Base-by-base conservation (phyloP, 2,888 invertebrate genomes). In the Stenolophus ochropezus region DNA sequence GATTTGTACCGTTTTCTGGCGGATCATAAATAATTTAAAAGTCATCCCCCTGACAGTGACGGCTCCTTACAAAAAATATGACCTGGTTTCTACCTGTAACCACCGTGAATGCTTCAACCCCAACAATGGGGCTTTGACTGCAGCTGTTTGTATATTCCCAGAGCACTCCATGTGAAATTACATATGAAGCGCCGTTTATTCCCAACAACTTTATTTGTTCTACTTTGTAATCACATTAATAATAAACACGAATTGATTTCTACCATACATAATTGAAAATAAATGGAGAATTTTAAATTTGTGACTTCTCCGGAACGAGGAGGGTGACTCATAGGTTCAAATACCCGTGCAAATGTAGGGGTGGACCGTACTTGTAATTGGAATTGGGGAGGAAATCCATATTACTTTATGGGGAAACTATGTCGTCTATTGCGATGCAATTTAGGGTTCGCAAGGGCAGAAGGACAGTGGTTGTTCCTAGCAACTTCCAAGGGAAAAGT, bases 321-420 rank as follows among this genome's bases (percentile, higher is more conserved):
- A 61, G 61, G 61, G 61, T 61, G 61, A 61, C 25, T 61, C 61
- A 61, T 61, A 14, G 61, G 61, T 25, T 61, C 61, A 61, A 61
- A 61, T 61, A 61, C 56, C 56, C 56, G 18, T 61, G 61, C 61
- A 25, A 61, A 61, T 42, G 33, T 42, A 42, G 33, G 33, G 33
- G 33, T 42, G 33, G 33, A 42, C 33, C 6, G 33, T 11, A 42
- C 11, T 42, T 42, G 33, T 42, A 42, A 42, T 42, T 42, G 33
- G 33, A 42, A 42, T 42, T 42, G 33, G 33, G 33, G 33, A 42
- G 33, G 11, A 42, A 42, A 42, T 42, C 33, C 11, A 42, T 33
- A 33, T 42, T 11, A 42, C 4, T 42, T 42, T 42, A 42, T 42
- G 33, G 33, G 11, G 33, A 42, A 42, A 42, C 33, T 42, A 42